These are phyloP conservation scores for Coracopsis vasa DNA, from an alignment of 2,113 vertebrate species.

Conservation along the genomic window DNA sequence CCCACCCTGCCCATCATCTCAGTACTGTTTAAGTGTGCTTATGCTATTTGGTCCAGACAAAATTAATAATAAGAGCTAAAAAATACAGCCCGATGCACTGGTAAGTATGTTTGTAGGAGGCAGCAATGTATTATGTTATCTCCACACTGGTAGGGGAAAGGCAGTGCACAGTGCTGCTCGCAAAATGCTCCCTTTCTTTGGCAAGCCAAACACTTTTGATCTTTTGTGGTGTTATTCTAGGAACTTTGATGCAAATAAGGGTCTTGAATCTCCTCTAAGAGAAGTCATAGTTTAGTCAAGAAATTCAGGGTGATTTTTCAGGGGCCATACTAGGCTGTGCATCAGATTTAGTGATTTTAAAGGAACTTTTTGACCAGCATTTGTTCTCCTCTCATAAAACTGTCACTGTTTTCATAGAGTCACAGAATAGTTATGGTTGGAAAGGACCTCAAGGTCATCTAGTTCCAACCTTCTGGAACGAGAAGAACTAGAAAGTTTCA, in stretches of 20 bases:
- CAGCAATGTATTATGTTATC: background rate
- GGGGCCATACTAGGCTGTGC: background rate
- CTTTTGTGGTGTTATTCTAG: background rate
- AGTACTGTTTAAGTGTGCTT: background rate
- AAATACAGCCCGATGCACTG: background rate
- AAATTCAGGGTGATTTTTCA: background rate
- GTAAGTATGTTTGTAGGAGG: background rate
- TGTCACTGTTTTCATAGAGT: background rate
- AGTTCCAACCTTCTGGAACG: background rate
- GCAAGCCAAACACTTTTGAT: background rate
- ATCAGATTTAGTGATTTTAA: background rate
- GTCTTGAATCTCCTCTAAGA: background rate
- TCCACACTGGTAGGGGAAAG: background rate
- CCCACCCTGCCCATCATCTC: background rate
- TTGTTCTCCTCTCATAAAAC: constrained; percentile 38
- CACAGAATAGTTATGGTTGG: background rate
- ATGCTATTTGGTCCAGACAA: background rate
- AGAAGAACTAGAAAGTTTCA: background rate
- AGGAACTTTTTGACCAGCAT: constrained; percentile 15
- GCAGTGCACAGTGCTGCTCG: background rate
- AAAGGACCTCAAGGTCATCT: background rate
- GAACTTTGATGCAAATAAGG: background rate
- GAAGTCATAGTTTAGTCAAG: background rate
- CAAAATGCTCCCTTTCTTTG: background rate
- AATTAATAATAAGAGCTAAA: background rate